Base-by-base conservation (phyloP, 2,797 vertebrate species). In the Phoebastria nigripes region DNA sequence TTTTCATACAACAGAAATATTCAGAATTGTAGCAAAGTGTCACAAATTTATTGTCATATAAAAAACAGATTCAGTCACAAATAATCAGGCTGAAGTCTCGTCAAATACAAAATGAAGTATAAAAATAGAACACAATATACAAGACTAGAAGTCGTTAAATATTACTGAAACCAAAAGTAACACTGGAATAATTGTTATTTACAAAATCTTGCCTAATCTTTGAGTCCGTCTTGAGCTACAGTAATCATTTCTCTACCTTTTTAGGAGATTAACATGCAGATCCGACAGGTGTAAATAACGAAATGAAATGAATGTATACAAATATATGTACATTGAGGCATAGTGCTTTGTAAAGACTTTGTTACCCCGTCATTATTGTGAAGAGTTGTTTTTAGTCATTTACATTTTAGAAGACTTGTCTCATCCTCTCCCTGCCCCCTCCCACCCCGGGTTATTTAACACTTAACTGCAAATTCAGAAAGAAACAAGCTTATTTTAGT, bases 81-180 rank as follows among this genome's bases (percentile, higher is more conserved):
- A 95, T 93, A 82, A 91, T 42, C 76, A 77, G 78, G 89, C 65
- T 84, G 87, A 96, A 94, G 56, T 83, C 54, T 95, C 82, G 82
- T 72, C 84, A 96, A 97, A 95, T 96, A 97, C 80, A 96, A 98
- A 95, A 95, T 41, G 90, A 71, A 81, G 80, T 91, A 96, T 84
- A 95, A 97, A 96, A 96, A 94, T 84, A 94, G 61, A 94, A 96
- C 71, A 90, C 82, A 82, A 87, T 95, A 82, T 96, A 95, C 93
- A 97, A 93, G 70, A 71, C 78, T 81, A 77, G 22, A 84, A 93
- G 56, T 47, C 93, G 80, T 94, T 89, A 94, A 95, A 96, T 97
- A 95, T 79, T 94, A 82, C 91, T 70, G 87, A 66, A 94, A 20
- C 42, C 62, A 25, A 82, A 94, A 93, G 37, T 51, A 51, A 59